Conservation (phyloP, 1,140 invertebrate species). For the Zaprionus davidi region DNA sequence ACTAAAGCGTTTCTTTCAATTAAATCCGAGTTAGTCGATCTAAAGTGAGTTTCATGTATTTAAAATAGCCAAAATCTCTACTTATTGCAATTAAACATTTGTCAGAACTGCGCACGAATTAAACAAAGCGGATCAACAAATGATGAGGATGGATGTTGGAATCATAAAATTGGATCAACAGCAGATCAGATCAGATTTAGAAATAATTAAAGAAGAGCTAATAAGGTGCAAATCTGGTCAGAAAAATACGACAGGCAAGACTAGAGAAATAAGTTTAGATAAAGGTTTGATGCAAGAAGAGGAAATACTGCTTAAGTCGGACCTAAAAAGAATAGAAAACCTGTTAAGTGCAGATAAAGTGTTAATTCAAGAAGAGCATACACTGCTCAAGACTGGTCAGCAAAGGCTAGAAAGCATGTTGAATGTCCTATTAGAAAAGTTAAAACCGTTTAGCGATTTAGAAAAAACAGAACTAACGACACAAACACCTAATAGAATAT, state of each 20-base stretch:
- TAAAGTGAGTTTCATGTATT: neutral
- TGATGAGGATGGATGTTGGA: neutral
- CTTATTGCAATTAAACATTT: neutral
- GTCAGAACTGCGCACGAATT: neutral
- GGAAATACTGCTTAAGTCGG: too few species aligned
- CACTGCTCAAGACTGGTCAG: too few species aligned
- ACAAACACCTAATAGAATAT: too few species aligned
- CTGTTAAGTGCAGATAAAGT: too few species aligned
- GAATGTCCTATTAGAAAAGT: too few species aligned
- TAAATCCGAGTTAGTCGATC: neutral
- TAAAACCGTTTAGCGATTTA: too few species aligned
- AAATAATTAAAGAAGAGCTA: neutral
- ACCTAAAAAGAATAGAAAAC: rapidly evolving
- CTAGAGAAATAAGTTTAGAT: too few species aligned
- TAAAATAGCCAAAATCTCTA: neutral
- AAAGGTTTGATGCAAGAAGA: too few species aligned
- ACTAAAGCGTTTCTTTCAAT: neutral
- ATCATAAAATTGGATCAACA: neutral
- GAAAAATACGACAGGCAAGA: neutral
- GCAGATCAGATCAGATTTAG: neutral
- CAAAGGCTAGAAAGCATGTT: too few species aligned
- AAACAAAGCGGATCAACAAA: neutral
- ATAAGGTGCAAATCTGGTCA: neutral
- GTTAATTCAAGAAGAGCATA: too few species aligned
- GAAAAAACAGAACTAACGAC: too few species aligned